Evolutionary conservation across 35 echinoderm and acorn worm genomes (phyloP).

Genomic region (Acanthaster planci): DNA sequence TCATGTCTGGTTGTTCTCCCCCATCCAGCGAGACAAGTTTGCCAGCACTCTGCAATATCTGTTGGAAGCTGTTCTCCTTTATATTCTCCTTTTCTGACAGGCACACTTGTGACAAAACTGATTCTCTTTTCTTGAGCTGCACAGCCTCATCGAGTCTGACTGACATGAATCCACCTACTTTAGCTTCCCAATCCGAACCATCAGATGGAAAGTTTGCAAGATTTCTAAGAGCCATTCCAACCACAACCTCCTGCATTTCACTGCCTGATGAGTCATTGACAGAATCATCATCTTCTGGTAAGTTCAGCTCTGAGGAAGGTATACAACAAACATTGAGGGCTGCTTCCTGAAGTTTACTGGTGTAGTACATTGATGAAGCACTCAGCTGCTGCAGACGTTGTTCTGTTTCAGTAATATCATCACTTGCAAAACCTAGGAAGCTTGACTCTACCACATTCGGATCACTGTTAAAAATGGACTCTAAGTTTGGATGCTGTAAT

Average conservation of each 20-base stretch:
- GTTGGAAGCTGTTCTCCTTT: background rate
- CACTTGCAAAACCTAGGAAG: constrained; percentile 60
- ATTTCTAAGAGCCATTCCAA: constrained; percentile 64
- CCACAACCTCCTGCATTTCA: constrained; percentile 34
- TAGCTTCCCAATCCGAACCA: constrained; percentile 81
- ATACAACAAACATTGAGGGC: constrained; percentile 76
- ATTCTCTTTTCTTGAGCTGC: constrained; percentile 53
- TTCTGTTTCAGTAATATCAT: constrained; percentile 66
- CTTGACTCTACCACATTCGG: constrained; percentile 32
- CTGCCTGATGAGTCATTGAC: constrained; percentile 24
- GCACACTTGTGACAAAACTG: background rate
- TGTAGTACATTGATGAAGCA: background rate
- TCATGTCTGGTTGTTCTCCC: background rate
- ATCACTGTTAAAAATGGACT: constrained; percentile 48
- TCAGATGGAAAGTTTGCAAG: constrained; percentile 79
- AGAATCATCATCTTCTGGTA: constrained; percentile 56
- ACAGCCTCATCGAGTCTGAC: constrained; percentile 66
- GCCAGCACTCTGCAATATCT: background rate
- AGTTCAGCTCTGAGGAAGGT: constrained; percentile 50
- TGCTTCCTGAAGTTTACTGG: constrained; percentile 36
- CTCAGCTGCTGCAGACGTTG: constrained; percentile 48
- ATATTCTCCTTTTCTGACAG: constrained; percentile 17
- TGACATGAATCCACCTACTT: constrained; percentile 72
- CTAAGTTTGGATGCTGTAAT: background rate
- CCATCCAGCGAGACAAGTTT: background rate